Conservation (phyloP, 2,113 vertebrate species). For the Corythaeola cristata region DNA sequence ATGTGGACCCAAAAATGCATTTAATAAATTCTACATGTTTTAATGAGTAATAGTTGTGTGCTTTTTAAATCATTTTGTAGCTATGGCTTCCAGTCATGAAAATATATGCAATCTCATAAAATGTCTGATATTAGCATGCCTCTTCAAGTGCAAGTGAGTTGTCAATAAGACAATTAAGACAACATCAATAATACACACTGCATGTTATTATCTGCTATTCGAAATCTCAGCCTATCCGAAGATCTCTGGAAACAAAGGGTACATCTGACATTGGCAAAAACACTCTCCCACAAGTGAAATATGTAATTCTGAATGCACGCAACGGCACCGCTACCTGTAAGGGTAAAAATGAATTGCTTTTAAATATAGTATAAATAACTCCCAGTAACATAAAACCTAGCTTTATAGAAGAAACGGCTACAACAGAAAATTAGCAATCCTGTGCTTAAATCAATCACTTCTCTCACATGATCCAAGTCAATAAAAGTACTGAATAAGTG, state of each 20-base stretch:
- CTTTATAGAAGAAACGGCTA: background rate
- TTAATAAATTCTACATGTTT: background rate
- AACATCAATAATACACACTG: slow-evolving; percentile 77
- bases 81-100: slow-evolving; percentile 67
- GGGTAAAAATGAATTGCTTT: slow-evolving; percentile 1
- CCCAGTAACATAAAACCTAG: background rate
- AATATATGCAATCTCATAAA: slow-evolving; percentile 73
- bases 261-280: slow-evolving; percentile 31
- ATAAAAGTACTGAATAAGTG: slow-evolving; percentile 71
- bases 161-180: slow-evolving; percentile 83
- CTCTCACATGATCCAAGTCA: slow-evolving; percentile 69
- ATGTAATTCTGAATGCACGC: background rate
- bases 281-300: slow-evolving; percentile 22
- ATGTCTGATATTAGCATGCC: slow-evolving; percentile 75
- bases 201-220: slow-evolving; percentile 71
- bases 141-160: slow-evolving; percentile 77
- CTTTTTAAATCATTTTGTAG: slow-evolving; percentile 55
- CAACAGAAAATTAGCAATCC: slow-evolving; percentile 70
- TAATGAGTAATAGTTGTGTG: background rate
- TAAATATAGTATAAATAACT: slow-evolving; percentile 43
- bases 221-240: slow-evolving; percentile 68
- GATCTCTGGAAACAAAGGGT: slow-evolving; percentile 71
- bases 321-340: background rate
- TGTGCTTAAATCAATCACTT: slow-evolving; percentile 72
- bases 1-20: background rate